Percentiles rank a stretch among this genome's conserved stretches.
Conservation (phyloP, 2,113 vertebrate species). For the Carlito syrichta region DNA sequence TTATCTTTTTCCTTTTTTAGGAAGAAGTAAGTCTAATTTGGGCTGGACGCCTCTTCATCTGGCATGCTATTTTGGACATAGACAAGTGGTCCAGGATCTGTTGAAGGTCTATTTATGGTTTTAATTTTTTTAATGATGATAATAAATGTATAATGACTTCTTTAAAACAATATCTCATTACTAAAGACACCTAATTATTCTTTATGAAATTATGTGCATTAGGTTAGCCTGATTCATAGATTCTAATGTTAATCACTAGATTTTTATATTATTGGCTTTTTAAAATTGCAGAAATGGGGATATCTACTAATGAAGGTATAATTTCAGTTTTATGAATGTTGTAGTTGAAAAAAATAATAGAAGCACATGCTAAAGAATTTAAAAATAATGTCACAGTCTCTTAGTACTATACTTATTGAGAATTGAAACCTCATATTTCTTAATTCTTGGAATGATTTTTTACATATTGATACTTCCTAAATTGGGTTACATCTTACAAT, state of each 20-base stretch:
- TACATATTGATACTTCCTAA: slow-evolving; percentile 1
- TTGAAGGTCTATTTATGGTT: slow-evolving; percentile 86
- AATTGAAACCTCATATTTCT: slow-evolving; percentile 9
- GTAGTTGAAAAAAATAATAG: background rate
- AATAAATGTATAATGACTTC: background rate
- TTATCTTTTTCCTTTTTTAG: slow-evolving; percentile 77
- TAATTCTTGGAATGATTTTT: slow-evolving; percentile 20
- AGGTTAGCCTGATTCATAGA: background rate
- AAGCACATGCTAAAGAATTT: background rate
- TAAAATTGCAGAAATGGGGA: background rate
- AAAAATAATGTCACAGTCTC: background rate
- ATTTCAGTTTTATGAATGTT: background rate
- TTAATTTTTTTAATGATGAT: slow-evolving; percentile 34
- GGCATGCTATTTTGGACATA: slow-evolving; percentile 91
- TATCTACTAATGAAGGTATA: background rate
- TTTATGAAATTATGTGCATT: background rate
- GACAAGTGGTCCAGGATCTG: slow-evolving; percentile 88
- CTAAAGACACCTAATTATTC: background rate
- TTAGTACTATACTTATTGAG: background rate
- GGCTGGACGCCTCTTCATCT: slow-evolving; percentile 95
- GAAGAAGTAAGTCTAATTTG: slow-evolving; percentile 84
- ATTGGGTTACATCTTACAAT: background rate
- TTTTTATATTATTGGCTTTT: background rate
- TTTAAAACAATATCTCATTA: background rate
- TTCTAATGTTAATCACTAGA: background rate